phyloP scores from a whole-genome alignment of 1,140 invertebrate genomes.

The Caenorhabditis inopinata region DNA sequence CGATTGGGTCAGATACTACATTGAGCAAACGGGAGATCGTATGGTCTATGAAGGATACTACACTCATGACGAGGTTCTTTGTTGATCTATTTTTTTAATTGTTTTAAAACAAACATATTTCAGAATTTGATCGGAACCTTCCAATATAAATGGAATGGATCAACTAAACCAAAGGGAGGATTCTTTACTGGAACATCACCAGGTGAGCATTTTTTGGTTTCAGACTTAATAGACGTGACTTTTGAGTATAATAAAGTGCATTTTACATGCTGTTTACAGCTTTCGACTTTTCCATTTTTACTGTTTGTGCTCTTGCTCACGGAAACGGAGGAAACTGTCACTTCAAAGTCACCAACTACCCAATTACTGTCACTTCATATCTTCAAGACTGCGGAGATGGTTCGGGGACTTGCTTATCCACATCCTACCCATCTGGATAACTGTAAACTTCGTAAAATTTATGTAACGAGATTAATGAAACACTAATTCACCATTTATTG shows the following conservation, averaged over 20 bases:
- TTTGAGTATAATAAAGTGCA: too few species aligned
- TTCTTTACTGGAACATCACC: conserved; percentile 61
- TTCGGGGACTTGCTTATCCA: conserved; percentile 54
- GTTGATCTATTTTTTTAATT: neutral
- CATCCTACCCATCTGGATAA: conserved; percentile 53
- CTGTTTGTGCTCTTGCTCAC: conserved; percentile 55
- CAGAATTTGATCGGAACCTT: conserved; percentile 58
- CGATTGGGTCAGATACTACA: conserved; percentile 70
- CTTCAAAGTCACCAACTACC: conserved; percentile 56
- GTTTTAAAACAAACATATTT: neutral
- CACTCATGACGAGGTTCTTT: conserved; percentile 49
- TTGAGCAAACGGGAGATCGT: conserved; percentile 68
- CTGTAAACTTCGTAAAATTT: neutral
- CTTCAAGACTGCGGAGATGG: conserved; percentile 52
- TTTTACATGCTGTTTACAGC: conserved; percentile 46
- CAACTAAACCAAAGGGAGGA: conserved; percentile 54
- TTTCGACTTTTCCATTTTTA: conserved; percentile 62
- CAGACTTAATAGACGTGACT: too few species aligned
- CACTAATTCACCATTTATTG: too few species aligned
- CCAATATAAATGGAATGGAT: conserved; percentile 58
- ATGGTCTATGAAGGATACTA: conserved; percentile 70
- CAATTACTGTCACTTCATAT: conserved; percentile 58
- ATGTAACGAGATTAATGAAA: neutral
- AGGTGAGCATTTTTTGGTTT: conserved; percentile 35
- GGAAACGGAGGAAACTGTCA: conserved; percentile 52